Conservation (phyloP, 2,113 vertebrate species). For the Rutilus rutilus region DNA sequence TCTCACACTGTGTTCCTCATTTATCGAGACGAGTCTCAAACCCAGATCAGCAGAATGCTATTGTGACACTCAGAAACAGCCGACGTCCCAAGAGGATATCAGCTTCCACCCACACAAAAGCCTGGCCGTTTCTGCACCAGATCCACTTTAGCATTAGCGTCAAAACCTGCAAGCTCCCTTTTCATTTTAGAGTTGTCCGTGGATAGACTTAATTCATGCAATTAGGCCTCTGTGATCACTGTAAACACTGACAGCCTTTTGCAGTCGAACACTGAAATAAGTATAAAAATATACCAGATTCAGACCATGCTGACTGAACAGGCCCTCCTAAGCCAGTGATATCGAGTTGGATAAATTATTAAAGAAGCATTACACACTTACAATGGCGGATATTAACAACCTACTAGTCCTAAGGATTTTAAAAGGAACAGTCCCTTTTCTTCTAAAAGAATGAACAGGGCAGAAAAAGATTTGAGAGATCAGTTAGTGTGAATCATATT, state of each 20-base stretch:
- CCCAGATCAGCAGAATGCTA: constrained; percentile 48
- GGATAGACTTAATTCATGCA: constrained; percentile 31
- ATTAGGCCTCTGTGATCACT: constrained; percentile 21
- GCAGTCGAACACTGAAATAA: background rate
- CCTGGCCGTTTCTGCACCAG: constrained; percentile 35
- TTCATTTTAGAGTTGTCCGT: constrained; percentile 30
- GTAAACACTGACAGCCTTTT: constrained; percentile 14
- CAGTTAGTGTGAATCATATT: constrained; percentile 5
- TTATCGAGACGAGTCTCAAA: constrained; percentile 43
- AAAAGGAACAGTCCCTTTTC: background rate
- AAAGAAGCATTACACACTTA: background rate
- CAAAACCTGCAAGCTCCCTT: constrained; percentile 23
- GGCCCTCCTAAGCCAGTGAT: background rate
- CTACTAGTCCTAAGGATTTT: constrained; percentile 1
- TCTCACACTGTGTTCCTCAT: constrained; percentile 34
- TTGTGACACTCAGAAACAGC: constrained; percentile 51
- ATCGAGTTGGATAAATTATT: background rate
- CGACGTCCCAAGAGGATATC: constrained; percentile 56
- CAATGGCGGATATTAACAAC: background rate
- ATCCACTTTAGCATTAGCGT: constrained; percentile 42
- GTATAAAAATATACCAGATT: background rate
- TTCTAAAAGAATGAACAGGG: background rate
- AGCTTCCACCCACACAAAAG: constrained; percentile 51
- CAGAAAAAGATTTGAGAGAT: background rate
- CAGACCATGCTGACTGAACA: constrained; percentile 4